Base-by-base conservation (phyloP, 2,797 vertebrate genomes). In the Lerista edwardsae region DNA sequence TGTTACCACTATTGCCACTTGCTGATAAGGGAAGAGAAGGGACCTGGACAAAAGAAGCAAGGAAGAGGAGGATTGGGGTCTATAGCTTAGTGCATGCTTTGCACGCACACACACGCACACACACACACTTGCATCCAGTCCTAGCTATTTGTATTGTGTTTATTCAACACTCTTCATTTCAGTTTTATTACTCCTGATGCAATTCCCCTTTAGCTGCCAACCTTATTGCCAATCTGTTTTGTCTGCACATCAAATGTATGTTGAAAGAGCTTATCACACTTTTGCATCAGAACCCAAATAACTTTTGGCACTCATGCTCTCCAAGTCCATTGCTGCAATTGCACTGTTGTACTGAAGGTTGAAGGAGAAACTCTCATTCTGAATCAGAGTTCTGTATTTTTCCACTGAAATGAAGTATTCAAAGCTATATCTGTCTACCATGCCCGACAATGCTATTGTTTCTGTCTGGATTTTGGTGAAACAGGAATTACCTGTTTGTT, bases 401-500 rank as follows among this genome's bases (percentile, higher is more conserved):
- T 89, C 36, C 2, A 0, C 68, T 83, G 65, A 69, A 86, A 90
- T 21, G 81, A 79, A 81, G 65, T 82, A 84, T 59, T 41, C 82
- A 82, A 57, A 78, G 87, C 79, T 79, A 69, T 80, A 83, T n/a
- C 64, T 80, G 67, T 79, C 88, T 88, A 80, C 86, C 74, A 68
- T 29, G 72, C 23, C 47, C 91, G 31, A 55, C 47, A 71, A 47
- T 23, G 65, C 87, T 87, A 93, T 94, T 92, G 91, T 92, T 93
- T 87, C 89, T 78, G 67, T 87, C 78, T 86, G 21, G 51, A 84
- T 87, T 90, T 82, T 84, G 47, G 57, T 68, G 73, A 86, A 93
- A 90, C 93, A 91, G 91, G 93, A 94, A 92, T 89, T 88, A 92
- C 93, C 88, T 90, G 92, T 92, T 91, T 0, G 0, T 0, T 1